Base-by-base conservation (phyloP, 2,113 vertebrate species). In the Dicaeum eximium region DNA sequence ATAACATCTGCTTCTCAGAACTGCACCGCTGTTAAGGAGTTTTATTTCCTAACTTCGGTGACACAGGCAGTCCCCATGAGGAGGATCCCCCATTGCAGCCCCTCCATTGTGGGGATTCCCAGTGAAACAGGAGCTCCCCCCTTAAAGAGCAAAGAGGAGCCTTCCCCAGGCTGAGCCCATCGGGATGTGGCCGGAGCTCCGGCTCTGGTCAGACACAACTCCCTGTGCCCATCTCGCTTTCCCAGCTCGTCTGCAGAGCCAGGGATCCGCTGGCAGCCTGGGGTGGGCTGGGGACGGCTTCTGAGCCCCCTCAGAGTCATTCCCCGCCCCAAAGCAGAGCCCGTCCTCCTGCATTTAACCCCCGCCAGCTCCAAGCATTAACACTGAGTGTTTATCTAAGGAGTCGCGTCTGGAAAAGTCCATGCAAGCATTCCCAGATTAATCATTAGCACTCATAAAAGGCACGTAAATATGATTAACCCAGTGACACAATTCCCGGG, bases 401-500 rank as follows among this genome's bases (percentile, higher is more conserved):
- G 56, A 80, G 58, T 17, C 6, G 3, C 3, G 3, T 33, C 79
- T 64, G 75, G 35, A 71, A 78, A 88, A 33, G 17, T 31, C 70
- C 27, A 1, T 0, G 2, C 51, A 58, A 91, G 71, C 88, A n/a
- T 50, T 93, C 69, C 78, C 50, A 27, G n/a, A 35, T 15, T 88
- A 95, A 91, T 70, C 53, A 93, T 95, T 96, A 96, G 91, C 86
- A 38, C 33, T 44, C 64, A 10, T 61, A 42, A 90, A 89, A 80
- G 35, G 44, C 82, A 67, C 6, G 3, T 73, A 77, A 77, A 65
- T 47, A 37, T 17, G 6, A 93, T 56, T 80, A 80, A 91, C 83
- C 80, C 92, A 72, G 61, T 93, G 92, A 81, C 78, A 91, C 48
- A 67, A 56, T 57, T 83, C 82, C 51, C 18, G 57, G 1, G 3